Base-by-base conservation (phyloP, 2,113 vertebrate genomes). In the Mirounga angustirostris region DNA sequence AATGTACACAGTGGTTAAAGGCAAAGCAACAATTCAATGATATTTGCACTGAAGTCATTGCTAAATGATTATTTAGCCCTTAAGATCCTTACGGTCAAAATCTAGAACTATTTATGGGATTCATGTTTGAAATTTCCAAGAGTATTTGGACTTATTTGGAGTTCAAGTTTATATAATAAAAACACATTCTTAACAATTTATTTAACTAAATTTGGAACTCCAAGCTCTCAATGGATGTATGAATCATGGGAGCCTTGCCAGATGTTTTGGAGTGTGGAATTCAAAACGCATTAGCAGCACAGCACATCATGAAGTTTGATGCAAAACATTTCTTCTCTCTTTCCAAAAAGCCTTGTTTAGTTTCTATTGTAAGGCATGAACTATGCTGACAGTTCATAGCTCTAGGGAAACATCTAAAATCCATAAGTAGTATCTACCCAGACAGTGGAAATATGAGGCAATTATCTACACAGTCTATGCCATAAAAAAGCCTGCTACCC, bases 371-470 rank as follows among this genome's bases (percentile, higher is more conserved):
- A 94, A 97, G 69, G 86, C 93, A 97, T 85, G 95, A 96, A 92
- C 86, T 89, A 89, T 79, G 94, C 94, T 98, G 98, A 98, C 98
- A 98, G 98, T 98, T 98, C 96, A 96, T 96, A 71, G 97, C 97
- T 96, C 95, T 95, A 97, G 97, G 97, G 97, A 97, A 96, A 91
- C 65, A 93, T 95, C 61, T 97, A 98, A 95, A 98, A 93, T 88
- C 94, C 94, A n/a, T 91, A 97, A 94, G 94, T 91, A 93, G 88
- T 92, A 59, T 98, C 95, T 98, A 91, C 78, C 54, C 95, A 98
- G 97, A 97, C 96, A 96, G 97, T 95, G 96, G 94, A 95, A 97
- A 93, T 91, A 92, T 59, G 88, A 96, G 65, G 92, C 78, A 88
- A 92, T 97, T 96, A 89, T 92, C 86, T 92, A 87, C 52, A 96